Percentiles rank a stretch among this genome's conserved stretches.
Evolutionary conservation across 2,888 invertebrate genomes (phyloP).

Genomic region (Ormyrus nitidulus): DNA sequence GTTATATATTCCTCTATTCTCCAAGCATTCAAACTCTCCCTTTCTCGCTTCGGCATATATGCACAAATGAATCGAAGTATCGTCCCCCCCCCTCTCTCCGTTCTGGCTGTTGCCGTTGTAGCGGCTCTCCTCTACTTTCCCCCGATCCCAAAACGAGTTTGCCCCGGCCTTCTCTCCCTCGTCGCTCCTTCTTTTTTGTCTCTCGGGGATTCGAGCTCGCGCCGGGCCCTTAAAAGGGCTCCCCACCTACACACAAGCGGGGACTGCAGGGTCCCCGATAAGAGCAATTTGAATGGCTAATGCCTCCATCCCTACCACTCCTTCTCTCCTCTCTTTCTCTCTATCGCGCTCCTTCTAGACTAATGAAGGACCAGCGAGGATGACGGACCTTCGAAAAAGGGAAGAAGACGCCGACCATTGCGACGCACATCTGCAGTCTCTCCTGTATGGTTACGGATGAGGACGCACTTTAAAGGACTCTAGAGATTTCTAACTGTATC

Average conservation of each 20-base stretch:
- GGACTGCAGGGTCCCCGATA: slow-evolving; percentile 60
- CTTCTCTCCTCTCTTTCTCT: not conserved
- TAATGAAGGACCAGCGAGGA: slow-evolving; percentile 25
- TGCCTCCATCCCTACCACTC: slow-evolving; percentile 58
- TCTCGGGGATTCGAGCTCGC: slow-evolving; percentile 12
- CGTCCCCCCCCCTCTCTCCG: not conserved
- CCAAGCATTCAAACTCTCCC: slow-evolving; percentile 18
- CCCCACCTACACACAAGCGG: slow-evolving; percentile 27
- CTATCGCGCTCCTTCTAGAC: not conserved
- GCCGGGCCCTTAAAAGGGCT: slow-evolving; percentile 64
- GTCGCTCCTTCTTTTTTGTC: not conserved
- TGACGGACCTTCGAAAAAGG: not conserved
- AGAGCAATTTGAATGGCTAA: slow-evolving; percentile 71
- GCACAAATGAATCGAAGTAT: slow-evolving; percentile 29
- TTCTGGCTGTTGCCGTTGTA: not conserved
- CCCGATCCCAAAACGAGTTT: slow-evolving; percentile 45
- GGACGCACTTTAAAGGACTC: not conserved
- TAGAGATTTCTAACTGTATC: not conserved
- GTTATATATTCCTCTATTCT: slow-evolving; percentile 58
- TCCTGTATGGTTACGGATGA: not conserved
- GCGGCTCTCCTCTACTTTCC: slow-evolving; percentile 26
- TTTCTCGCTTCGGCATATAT: slow-evolving; percentile 6
- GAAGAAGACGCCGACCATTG: no score
- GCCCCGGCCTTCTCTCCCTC: slow-evolving; percentile 18
- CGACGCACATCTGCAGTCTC: no score